Evolutionary conservation across 2,888 invertebrate species (phyloP).

Genomic region (Xestia xanthographa): DNA sequence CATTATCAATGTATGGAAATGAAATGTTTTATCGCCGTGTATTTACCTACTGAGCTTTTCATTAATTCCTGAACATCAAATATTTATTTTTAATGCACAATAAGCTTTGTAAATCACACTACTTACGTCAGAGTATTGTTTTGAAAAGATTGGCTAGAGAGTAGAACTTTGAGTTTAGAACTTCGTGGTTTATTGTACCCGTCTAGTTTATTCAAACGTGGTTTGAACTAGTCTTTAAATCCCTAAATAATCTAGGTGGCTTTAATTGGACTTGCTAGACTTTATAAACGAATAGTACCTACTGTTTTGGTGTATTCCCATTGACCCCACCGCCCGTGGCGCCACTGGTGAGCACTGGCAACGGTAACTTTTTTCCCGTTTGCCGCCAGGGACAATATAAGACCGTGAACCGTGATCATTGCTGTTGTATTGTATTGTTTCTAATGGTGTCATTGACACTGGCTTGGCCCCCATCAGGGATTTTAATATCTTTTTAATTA

Average conservation of each 20-base stretch:
- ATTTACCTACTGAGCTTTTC: conserved; percentile 55
- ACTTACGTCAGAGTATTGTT: conserved; percentile 8
- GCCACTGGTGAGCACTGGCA: too few relatives aligned
- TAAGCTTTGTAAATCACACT: conserved; percentile 38
- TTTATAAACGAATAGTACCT: background rate
- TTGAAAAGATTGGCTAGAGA: conserved; percentile 23
- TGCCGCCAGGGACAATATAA: too few relatives aligned
- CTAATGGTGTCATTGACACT: too few relatives aligned
- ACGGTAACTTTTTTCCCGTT: too few relatives aligned
- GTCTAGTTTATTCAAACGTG: conserved; percentile 36
- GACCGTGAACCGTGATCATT: too few relatives aligned
- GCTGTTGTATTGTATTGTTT: too few relatives aligned
- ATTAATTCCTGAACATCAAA: conserved; percentile 47
- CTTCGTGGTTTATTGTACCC: conserved; percentile 15
- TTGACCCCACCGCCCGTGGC: too few relatives aligned
- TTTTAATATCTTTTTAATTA: too few relatives aligned
- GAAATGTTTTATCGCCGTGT: conserved; percentile 66
- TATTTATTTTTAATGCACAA: conserved; percentile 41
- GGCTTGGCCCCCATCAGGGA: too few relatives aligned
- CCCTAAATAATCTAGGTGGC: conserved; percentile 34
- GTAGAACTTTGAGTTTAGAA: conserved; percentile 9
- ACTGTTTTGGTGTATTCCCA: background rate
- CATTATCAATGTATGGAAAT: conserved; percentile 75
- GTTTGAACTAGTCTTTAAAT: conserved; percentile 27
- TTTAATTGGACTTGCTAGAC: conserved; percentile 25